Percentiles rank a stretch among this genome's conserved stretches.
phyloP scores from a whole-genome alignment of 1,140 invertebrate species.

The Chymomyza costata region DNA sequence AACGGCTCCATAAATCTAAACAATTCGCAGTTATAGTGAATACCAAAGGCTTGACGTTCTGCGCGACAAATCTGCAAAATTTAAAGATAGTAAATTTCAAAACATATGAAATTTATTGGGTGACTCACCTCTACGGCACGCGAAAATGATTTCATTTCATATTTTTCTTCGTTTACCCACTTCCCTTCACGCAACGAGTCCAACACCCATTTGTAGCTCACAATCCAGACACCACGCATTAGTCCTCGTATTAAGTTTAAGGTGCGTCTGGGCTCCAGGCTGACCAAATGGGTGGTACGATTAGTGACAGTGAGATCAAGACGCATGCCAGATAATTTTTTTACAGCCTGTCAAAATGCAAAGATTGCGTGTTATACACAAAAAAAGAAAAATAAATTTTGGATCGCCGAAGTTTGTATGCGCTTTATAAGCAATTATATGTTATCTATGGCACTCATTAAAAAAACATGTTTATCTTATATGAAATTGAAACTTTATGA shows the following conservation, averaged over 20 bases:
- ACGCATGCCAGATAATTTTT: slow-evolving; percentile 75
- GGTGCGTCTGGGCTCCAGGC: slow-evolving; percentile 76
- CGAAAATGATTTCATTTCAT: slow-evolving; percentile 76
- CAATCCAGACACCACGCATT: slow-evolving; percentile 78
- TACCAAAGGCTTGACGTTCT: slow-evolving; percentile 76
- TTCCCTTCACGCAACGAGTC: slow-evolving; percentile 75
- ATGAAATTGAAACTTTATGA: too few species aligned
- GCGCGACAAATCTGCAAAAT: slow-evolving; percentile 74
- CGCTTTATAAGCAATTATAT: too few species aligned
- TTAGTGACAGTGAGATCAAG: slow-evolving; percentile 76
- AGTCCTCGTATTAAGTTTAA: slow-evolving; percentile 78
- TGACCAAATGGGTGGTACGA: slow-evolving; percentile 78
- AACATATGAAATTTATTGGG: too few species aligned
- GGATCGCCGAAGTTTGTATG: slow-evolving; percentile 1
- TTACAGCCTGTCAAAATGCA: slow-evolving; percentile 65
- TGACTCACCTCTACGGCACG: slow-evolving; percentile 76
- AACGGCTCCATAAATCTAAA: slow-evolving; percentile 76
- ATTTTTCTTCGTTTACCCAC: slow-evolving; percentile 77
- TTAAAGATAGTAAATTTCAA: slow-evolving; percentile 17
- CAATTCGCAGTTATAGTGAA: slow-evolving; percentile 75
- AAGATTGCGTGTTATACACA: slow-evolving; percentile 28
- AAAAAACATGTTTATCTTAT: too few species aligned
- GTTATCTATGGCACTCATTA: too few species aligned
- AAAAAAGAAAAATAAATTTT: slow-evolving; percentile 25
- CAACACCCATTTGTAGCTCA: slow-evolving; percentile 77